Evolutionary conservation across 2,797 vertebrate genomes (phyloP).

Genomic region (Rhabdomys pumilio): DNA sequence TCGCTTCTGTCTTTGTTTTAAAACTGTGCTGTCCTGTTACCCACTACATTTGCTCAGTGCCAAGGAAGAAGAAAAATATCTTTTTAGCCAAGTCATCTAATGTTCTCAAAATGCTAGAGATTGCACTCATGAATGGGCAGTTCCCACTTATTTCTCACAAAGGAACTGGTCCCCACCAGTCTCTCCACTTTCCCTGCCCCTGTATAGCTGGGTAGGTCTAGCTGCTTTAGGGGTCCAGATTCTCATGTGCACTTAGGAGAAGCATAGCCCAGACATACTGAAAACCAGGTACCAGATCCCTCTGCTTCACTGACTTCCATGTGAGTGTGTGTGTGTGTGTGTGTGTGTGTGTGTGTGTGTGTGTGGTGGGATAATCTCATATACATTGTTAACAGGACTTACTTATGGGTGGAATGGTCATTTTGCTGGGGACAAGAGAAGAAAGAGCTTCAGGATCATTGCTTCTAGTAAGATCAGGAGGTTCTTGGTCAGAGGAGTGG

Average conservation of each 20-base stretch:
- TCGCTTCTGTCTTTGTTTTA: slow-evolving; percentile 46
- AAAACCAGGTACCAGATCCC: background rate
- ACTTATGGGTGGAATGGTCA: background rate
- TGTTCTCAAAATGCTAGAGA: background rate
- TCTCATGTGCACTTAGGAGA: slow-evolving; percentile 13
- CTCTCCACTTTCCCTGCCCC: background rate
- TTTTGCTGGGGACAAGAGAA: background rate
- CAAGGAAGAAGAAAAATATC: background rate
- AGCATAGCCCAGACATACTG: background rate
- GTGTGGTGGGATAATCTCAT: rapidly evolving
- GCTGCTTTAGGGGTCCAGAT: background rate
- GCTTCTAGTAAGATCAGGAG: background rate
- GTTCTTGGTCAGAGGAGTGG: background rate
- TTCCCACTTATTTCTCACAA: background rate
- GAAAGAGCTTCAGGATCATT: background rate
- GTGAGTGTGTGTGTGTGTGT: too few species aligned
- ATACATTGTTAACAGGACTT: rapidly evolving
- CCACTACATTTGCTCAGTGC: background rate
- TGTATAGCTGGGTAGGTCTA: background rate
- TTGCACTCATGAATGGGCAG: too few species aligned
- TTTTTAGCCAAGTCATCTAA: background rate
- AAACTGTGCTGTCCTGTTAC: background rate
- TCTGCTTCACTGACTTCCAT: background rate
- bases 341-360: rapidly evolving
- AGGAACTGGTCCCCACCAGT: rapidly evolving